A percentile compares a stretch with the other conserved stretches of the same genome.
phyloP scores from a whole-genome alignment of 92 coral and sea anemone genomes.

The Bergia puertoricense region DNA sequence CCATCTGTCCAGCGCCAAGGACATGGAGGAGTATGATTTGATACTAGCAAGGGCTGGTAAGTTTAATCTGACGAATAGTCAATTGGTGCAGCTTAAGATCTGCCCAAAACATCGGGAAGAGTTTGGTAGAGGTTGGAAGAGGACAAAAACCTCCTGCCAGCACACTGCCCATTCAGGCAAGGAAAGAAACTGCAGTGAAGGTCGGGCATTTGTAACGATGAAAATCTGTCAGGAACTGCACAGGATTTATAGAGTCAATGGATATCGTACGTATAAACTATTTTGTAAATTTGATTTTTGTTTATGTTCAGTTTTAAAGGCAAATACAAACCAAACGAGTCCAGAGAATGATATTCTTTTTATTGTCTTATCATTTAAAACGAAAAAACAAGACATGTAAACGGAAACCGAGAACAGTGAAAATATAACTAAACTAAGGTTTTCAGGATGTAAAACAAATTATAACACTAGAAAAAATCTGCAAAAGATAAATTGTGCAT shows the following conservation, averaged over 20 bases:
- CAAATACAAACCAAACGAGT: not conserved
- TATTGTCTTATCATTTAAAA: no score
- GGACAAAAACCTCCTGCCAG: not conserved
- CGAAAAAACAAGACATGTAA: no score
- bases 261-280: not conserved
- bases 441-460: no score
- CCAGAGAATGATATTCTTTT: not conserved
- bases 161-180: not conserved
- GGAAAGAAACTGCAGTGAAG: not conserved
- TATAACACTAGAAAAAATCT: no score
- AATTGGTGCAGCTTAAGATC: not conserved
- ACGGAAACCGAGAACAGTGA: no score
- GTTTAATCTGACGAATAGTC: not conserved
- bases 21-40: not conserved
- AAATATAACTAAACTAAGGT: no score
- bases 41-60: conserved; percentile 4
- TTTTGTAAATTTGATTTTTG: not conserved
- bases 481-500: no score
- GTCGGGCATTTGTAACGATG: not conserved
- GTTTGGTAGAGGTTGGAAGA: not conserved
- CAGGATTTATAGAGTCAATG: not conserved
- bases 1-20: not conserved
- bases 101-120: not conserved
- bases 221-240: not conserved
- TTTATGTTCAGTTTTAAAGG: not conserved